Percentiles rank a stretch among this genome's conserved stretches.
These are phyloP conservation scores for Parauchenoglanis ngamensis DNA, from an alignment of 2,797 vertebrate genomes.

Conservation along the genomic window DNA sequence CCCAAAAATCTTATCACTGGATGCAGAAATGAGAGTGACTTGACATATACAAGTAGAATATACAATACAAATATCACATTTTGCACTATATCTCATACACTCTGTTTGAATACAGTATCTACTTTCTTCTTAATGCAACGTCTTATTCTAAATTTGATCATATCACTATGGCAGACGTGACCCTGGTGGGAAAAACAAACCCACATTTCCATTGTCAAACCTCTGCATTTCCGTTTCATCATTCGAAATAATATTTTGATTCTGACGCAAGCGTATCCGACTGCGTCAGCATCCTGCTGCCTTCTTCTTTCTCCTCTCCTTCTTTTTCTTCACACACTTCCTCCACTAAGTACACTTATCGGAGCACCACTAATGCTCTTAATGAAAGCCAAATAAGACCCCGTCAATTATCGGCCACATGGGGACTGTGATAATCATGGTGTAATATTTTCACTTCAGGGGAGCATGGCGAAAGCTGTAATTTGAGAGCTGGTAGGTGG, in stretches of 20 bases:
- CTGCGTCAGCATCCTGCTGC: background rate
- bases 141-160: background rate
- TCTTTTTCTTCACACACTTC: constrained; percentile 24
- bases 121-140: background rate
- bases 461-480: constrained; percentile 36
- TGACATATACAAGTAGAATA: background rate
- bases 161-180: background rate
- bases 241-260: background rate
- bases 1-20: background rate
- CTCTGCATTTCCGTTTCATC: background rate
- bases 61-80: background rate
- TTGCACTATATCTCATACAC: background rate
- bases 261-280: background rate
- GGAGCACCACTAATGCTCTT: constrained; percentile 33
- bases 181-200: background rate
- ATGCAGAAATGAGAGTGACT: background rate
- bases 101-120: background rate
- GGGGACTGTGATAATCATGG: constrained; percentile 68
- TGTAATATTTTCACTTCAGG: constrained; percentile 64
- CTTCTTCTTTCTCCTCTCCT: no score
- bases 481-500: constrained; percentile 44
- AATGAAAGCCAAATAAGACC: constrained; percentile 51
- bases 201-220: background rate
- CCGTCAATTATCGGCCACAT: constrained; percentile 49
- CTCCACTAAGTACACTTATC: constrained; percentile 42